These are phyloP conservation scores for Dolichopus griseipennis DNA, from an alignment of 2,888 invertebrate species.

Conservation along the genomic window DNA sequence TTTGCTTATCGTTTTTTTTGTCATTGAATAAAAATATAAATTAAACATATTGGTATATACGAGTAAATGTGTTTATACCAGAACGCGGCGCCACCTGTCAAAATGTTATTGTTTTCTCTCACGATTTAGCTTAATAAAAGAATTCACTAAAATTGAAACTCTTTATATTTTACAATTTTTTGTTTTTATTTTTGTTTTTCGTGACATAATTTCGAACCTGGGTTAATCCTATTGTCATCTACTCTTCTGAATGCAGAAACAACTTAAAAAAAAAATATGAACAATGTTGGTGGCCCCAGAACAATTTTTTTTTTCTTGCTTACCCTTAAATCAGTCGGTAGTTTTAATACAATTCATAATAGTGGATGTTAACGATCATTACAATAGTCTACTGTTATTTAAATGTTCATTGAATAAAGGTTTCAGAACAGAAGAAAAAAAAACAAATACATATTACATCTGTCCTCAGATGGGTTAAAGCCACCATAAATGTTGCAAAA, in stretches of 20 bases:
- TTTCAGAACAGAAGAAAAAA: too few species aligned
- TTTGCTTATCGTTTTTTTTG: not conserved
- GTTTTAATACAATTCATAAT: slow-evolving; percentile 3
- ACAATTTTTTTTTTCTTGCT: not conserved
- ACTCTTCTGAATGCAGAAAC: not conserved
- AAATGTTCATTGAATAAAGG: too few species aligned
- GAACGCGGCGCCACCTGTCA: slow-evolving; percentile 37
- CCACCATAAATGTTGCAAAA: not conserved
- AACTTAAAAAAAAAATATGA: not conserved
- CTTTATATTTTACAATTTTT: too few species aligned
- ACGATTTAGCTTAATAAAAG: slow-evolving; percentile 29
- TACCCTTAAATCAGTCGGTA: not conserved
- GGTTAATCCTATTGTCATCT: not conserved
- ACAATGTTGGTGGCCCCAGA: slow-evolving; percentile 17
- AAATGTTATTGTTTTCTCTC: slow-evolving; percentile 30
- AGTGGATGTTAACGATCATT: not conserved
- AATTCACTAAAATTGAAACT: too few species aligned
- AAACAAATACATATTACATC: too few species aligned
- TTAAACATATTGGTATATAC: too few species aligned
- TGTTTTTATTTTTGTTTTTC: slow-evolving; percentile 14
- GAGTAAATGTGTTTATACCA: too few species aligned
- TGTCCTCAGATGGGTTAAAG: not conserved
- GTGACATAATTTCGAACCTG: slow-evolving; percentile 1
- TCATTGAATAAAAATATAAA: not conserved
- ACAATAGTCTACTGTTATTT: slow-evolving; percentile 3